Evolutionary conservation across 2,888 invertebrate species (phyloP), one percentile per base, ranked within the genome.

Genomic region (Hirtodrosophila confusa): DNA sequence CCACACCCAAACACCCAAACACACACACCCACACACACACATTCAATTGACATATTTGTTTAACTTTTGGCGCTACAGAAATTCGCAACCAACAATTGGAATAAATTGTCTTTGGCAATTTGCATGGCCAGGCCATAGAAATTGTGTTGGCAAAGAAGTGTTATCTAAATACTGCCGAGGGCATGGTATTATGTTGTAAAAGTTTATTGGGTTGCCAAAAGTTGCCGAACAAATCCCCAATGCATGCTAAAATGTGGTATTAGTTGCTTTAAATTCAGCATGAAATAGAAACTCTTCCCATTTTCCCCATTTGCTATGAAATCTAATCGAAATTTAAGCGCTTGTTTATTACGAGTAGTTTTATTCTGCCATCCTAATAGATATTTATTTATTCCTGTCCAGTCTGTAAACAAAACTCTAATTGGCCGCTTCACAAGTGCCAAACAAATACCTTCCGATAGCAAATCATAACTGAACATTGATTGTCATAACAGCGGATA

Each of bases 401-500:
- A 27, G 35, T 23, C 45, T n/a, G 51, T 41, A 45, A 53, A 71
- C 60, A 67, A 63, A 41, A 51, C 41, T 58, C 56, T 74, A 86
- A 84, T 86, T 83, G 86, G 65, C 58, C 79, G 65, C 53, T 70
- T 65, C 43, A 66, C 75, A 60, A 82, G 50, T 68, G 63, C 64
- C 55, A 45, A 27, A 61, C 80, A 83, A 75, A 86, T 82, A 78
- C 69, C 80, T 74, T 79, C 80, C 80, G 83, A 50, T 55, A 45
- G 44, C 55, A 65, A 58, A 62, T 72, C 62, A 56, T 62, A 57
- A 37, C 47, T 35, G 37, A 40, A 23, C 37, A 36, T 31, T 50
- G 53, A 44, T 69, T 80, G 80, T 80, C 80, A 86, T 60, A 84
- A 74, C 64, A 61, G 75, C 85, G 87, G 75, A 87, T 85, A 87